Evolutionary conservation across 2,797 vertebrate genomes (phyloP).

Genomic region (Poliocrania exsul): DNA sequence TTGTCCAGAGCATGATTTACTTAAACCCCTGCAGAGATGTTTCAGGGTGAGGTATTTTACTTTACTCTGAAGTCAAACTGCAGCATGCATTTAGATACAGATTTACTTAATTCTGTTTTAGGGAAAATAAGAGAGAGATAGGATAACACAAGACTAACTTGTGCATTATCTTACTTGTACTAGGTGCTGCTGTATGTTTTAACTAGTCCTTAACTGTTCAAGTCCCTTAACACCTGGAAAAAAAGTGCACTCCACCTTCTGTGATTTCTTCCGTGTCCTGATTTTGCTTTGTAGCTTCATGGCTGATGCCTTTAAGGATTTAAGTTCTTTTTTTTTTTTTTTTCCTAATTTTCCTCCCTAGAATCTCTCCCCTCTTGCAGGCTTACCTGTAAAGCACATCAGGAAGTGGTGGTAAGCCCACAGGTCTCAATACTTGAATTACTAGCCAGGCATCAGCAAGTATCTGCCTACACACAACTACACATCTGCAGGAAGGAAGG

Average conservation of each 20-base stretch:
- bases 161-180: not conserved
- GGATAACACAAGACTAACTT: not conserved
- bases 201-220: not conserved
- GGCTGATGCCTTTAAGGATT: not conserved
- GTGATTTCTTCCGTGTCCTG: not conserved
- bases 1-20: not conserved
- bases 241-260: not conserved
- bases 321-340: not conserved
- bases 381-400: constrained; percentile 19
- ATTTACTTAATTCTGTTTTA: not conserved
- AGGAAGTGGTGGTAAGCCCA: constrained; percentile 33
- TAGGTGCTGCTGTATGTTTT: not conserved
- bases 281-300: not conserved
- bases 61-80: not conserved
- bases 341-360: not conserved
- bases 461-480: constrained; percentile 29
- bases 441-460: not conserved
- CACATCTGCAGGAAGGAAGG: constrained; percentile 48
- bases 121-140: not conserved
- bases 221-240: not conserved
- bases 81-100: not conserved
- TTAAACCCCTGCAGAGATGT: not conserved
- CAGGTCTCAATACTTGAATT: constrained; percentile 22
- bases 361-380: not conserved
- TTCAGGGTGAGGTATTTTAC: not conserved